phyloP scores from a whole-genome alignment of 2,888 invertebrate genomes.

The Patella ulyssiponensis region DNA sequence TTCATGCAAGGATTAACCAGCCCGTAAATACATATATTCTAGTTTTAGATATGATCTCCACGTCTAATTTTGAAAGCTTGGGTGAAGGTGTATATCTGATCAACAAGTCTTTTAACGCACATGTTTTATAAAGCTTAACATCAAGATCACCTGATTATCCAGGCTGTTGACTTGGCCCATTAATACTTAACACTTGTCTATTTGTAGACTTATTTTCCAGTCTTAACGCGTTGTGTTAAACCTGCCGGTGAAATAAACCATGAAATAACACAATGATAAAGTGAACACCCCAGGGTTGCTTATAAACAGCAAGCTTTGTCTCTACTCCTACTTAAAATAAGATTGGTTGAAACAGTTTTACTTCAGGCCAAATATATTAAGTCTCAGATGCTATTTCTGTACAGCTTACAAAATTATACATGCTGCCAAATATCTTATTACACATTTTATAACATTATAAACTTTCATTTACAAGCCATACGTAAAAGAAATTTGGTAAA shows the following conservation, averaged over 20 bases:
- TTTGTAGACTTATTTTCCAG: slow-evolving; percentile 13
- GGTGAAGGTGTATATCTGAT: slow-evolving; percentile 5
- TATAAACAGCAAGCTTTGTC: slow-evolving; percentile 10
- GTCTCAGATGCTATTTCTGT: too few species aligned
- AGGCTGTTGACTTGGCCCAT: slow-evolving; percentile 6
- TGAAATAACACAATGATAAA: background rate
- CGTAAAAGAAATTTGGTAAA: too few species aligned
- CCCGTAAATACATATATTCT: background rate
- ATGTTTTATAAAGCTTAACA: slow-evolving; percentile 10
- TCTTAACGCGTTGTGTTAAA: background rate
- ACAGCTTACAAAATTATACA: too few species aligned
- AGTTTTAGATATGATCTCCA: slow-evolving; percentile 2
- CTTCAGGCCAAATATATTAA: background rate
- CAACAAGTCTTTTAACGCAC: slow-evolving; percentile 9
- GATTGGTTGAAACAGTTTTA: background rate
- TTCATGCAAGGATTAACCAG: slow-evolving; percentile 10
- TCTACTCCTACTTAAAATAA: slow-evolving; percentile 1
- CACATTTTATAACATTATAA: too few species aligned
- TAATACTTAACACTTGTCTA: slow-evolving; percentile 10
- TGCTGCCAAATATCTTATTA: too few species aligned
- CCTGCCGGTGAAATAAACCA: too few species aligned
- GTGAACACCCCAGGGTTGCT: slow-evolving; percentile 1
- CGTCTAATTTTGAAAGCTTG: slow-evolving; percentile 10
- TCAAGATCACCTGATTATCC: slow-evolving; percentile 10
- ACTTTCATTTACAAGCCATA: too few species aligned